These are phyloP conservation scores for Proisotoma minuta DNA, from an alignment of 2,888 invertebrate genomes.

Conservation along the genomic window DNA sequence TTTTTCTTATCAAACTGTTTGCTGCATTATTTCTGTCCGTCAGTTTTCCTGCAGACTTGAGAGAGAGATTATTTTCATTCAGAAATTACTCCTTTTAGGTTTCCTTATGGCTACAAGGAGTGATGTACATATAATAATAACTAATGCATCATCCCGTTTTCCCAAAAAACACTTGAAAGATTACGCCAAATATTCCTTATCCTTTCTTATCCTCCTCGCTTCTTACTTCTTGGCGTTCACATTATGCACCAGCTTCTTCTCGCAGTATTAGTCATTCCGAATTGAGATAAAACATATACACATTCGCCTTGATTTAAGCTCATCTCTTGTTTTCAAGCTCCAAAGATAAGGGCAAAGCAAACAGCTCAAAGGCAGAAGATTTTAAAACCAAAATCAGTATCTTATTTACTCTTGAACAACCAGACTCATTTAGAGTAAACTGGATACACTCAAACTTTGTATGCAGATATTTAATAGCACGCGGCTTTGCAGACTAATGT, in stretches of 20 bases:
- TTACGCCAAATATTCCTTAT: not conserved
- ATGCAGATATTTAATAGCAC: no score
- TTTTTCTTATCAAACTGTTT: not conserved
- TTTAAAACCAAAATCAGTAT: no score
- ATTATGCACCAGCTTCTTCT: constrained; percentile 18
- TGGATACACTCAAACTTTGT: no score
- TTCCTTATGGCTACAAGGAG: not conserved
- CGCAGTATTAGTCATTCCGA: constrained; percentile 9
- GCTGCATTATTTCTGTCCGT: not conserved
- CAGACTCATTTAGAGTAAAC: no score
- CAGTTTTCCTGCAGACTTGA: not conserved
- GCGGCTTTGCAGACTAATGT: no score
- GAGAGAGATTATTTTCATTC: not conserved
- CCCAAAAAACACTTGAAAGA: constrained; percentile 12
- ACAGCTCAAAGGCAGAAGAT: no score
- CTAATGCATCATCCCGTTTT: constrained; percentile 16
- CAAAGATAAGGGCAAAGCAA: no score
- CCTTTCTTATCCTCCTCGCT: not conserved
- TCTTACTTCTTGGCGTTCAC: constrained; percentile 10
- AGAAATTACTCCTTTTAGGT: not conserved
- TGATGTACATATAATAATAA: constrained; percentile 4
- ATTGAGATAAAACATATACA: not conserved
- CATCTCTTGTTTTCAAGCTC: no score
- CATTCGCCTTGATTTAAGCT: no score
- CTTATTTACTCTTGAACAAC: no score